Conservation (phyloP, 2,888 invertebrate species). For the Agrochola circellaris region DNA sequence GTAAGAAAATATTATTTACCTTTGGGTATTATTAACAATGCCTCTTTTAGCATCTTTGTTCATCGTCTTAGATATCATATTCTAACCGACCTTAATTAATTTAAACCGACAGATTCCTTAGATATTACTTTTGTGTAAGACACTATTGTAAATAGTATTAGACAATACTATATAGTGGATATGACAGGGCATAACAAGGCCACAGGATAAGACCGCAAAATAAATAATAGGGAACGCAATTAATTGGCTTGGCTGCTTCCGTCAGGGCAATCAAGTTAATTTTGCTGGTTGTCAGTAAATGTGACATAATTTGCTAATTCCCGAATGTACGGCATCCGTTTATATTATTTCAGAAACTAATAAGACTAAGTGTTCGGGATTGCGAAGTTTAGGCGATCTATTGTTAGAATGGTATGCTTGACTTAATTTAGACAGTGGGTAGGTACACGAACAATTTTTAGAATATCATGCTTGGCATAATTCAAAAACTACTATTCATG, state of each 20-base stretch:
- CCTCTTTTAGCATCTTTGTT: conserved; percentile 1
- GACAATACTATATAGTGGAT: conserved; percentile 1
- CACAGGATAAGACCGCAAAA: background rate
- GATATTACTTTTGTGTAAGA: conserved; percentile 20
- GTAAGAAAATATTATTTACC: background rate
- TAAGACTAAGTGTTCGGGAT: background rate
- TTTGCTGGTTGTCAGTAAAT: background rate
- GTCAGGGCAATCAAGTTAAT: conserved; percentile 9
- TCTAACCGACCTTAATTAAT: conserved; percentile 16
- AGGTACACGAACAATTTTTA: too few relatives aligned
- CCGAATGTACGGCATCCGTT: background rate
- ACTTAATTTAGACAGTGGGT: background rate
- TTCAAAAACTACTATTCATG: background rate
- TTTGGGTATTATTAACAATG: background rate
- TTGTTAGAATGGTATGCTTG: background rate
- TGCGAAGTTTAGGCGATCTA: background rate
- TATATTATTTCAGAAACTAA: background rate
- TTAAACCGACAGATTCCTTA: conserved; percentile 17
- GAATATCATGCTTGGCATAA: background rate
- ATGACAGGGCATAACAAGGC: background rate
- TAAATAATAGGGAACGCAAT: conserved; percentile 17
- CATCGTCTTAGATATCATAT: background rate
- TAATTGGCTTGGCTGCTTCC: conserved; percentile 15
- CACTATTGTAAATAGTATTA: conserved; percentile 21
- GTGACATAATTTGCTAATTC: background rate